A percentile compares a stretch with the other conserved stretches of the same genome.
Conservation (phyloP, 2,888 invertebrate genomes). For the Myopa tessellatipennis region DNA sequence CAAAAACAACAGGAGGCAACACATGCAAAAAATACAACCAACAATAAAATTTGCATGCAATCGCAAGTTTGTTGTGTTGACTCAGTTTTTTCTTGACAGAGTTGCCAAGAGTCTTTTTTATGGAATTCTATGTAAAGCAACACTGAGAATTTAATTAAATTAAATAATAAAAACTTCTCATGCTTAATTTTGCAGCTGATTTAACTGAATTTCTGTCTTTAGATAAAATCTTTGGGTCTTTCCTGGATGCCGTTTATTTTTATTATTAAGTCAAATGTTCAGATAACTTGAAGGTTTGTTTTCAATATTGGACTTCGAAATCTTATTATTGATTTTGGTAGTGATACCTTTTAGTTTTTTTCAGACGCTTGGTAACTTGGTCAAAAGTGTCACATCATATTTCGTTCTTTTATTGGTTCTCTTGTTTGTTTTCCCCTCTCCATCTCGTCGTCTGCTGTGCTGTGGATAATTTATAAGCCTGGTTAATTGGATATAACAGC, state of each 20-base stretch:
- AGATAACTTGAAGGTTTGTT: too few species aligned
- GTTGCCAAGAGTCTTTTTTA: conserved; percentile 7
- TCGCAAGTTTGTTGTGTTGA: background rate
- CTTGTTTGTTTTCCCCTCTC: too few species aligned
- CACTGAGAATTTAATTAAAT: too few species aligned
- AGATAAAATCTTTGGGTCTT: background rate
- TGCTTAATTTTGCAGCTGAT: too few species aligned
- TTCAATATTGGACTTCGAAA: background rate
- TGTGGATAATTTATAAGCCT: conserved; percentile 42
- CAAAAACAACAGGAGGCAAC: too few species aligned
- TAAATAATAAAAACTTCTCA: too few species aligned
- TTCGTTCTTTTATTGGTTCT: background rate
- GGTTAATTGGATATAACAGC: conserved; percentile 47
- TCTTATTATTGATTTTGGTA: background rate
- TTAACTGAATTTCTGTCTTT: background rate
- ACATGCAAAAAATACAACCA: too few species aligned
- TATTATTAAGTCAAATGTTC: too few species aligned
- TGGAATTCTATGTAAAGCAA: too few species aligned
- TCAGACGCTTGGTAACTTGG: background rate
- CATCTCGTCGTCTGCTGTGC: background rate
- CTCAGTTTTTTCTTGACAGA: background rate
- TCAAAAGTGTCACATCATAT: background rate
- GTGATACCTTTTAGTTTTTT: background rate
- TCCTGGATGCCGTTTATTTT: too few species aligned
- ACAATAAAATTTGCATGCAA: conserved; percentile 29